Percentiles rank a stretch among this genome's conserved stretches.
phyloP scores from a whole-genome alignment of 2,797 vertebrate species.

The Capromys pilorides region DNA sequence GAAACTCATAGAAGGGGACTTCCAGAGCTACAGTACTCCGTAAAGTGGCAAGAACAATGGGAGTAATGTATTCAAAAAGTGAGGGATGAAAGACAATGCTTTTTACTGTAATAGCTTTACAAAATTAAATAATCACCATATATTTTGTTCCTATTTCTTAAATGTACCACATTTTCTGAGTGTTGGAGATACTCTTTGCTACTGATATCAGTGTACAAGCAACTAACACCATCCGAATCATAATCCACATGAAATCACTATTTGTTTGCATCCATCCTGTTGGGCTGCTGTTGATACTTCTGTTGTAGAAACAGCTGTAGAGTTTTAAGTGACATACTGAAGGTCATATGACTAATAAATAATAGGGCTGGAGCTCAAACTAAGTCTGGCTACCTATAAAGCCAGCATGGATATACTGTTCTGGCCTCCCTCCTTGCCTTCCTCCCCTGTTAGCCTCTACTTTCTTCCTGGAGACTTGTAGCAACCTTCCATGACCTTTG shows the following conservation, averaged over 20 bases:
- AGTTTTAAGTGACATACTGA: slow-evolving; percentile 2
- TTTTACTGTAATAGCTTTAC: neutral
- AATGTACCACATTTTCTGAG: neutral
- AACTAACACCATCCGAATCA: neutral
- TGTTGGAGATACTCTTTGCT: neutral
- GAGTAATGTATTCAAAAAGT: neutral
- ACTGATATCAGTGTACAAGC: neutral
- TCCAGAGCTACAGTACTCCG: neutral
- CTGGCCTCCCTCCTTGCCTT: neutral
- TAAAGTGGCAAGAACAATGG: neutral
- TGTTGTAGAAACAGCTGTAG: neutral
- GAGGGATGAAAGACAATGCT: neutral
- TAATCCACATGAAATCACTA: neutral
- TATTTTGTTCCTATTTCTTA: neutral
- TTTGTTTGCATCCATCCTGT: neutral
- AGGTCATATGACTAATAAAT: neutral
- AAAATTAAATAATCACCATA: neutral
- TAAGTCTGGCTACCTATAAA: neutral
- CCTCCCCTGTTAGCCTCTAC: neutral
- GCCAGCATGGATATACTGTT: neutral
- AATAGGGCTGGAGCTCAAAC: neutral
- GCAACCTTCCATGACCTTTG: neutral
- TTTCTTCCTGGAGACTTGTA: neutral
- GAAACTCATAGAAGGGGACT: neutral
- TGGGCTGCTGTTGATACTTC: neutral